Base-by-base conservation (phyloP, 2,113 vertebrate species). In the Tricholaema leucomelas region DNA sequence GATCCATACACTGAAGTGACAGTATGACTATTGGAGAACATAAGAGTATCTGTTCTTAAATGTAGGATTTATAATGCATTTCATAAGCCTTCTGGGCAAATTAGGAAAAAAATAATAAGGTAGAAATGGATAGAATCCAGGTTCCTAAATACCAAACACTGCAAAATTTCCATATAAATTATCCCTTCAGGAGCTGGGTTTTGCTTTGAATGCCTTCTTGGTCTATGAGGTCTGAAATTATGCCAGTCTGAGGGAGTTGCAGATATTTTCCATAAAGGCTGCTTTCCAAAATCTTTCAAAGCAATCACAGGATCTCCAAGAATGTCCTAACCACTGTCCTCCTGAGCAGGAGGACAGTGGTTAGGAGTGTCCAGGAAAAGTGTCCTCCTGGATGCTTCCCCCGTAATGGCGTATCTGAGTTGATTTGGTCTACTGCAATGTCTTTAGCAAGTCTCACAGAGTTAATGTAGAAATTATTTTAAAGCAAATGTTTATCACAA, bases 131-230 rank as follows among this genome's bases (percentile, higher is more conserved):
- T 59, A 28, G 69, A 83, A 69, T 97, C 96, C 96, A 97, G 97
- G 44, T 95, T 91, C 85, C 96, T 92, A 93, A 97, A 91, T 94
- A 96, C 94, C 94, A 91, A 94, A 95, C 73, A 94, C 93, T 93
- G 89, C 65, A 92, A 91, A 96, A 97, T 98, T 97, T 98, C 97
- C 97, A 97, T 97, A 97, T 97, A 97, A 98, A 98, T 97, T 97
- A 96, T 94, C 95, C 96, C 96, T 97, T 94, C 96, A 97, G 97
- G 97, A 96, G 87, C 93, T 88, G 63, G 79, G 60, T 85, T 97
- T 95, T 96, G 78, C 96, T 97, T 96, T 97, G 96, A 98, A 97
- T 97, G 93, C 91, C 85, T 97, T 96, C 97, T 97, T 97, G 97
- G 97, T 98, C 94, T 97, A 81, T 91, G 95, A 97, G 97, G 95